These are phyloP conservation scores for Illadopsis cleaveri DNA, from an alignment of 2,113 vertebrate genomes.

Conservation along the genomic window DNA sequence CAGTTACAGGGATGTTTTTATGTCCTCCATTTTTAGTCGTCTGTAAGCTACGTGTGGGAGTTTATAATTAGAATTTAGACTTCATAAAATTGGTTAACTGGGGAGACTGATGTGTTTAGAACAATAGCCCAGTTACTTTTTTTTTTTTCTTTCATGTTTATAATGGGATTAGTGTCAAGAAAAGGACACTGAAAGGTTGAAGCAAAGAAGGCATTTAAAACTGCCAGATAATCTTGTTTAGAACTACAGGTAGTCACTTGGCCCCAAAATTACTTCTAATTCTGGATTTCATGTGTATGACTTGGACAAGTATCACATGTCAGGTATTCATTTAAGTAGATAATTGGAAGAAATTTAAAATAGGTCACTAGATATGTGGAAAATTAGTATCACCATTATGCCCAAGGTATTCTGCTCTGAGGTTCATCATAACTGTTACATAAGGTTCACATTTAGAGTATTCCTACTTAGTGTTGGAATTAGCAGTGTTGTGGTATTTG, in stretches of 20 bases:
- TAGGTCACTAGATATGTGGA: neutral
- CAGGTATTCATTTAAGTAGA: neutral
- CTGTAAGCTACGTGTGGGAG: neutral
- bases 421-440: neutral
- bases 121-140: fast-evolving
- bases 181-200: neutral
- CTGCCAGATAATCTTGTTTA: neutral
- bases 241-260: neutral
- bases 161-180: neutral
- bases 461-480: neutral
- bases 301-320: neutral
- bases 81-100: neutral
- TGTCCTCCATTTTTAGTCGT: neutral
- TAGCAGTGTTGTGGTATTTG: neutral
- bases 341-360: neutral
- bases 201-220: neutral
- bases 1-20: neutral
- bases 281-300: neutral
- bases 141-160: neutral
- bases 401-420: neutral
- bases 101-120: neutral
- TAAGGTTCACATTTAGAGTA: neutral
- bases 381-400: neutral
- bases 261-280: neutral
- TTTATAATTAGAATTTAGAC: neutral